phyloP scores from a whole-genome alignment of 1,140 invertebrate species.

The Agrypnia vestita region DNA sequence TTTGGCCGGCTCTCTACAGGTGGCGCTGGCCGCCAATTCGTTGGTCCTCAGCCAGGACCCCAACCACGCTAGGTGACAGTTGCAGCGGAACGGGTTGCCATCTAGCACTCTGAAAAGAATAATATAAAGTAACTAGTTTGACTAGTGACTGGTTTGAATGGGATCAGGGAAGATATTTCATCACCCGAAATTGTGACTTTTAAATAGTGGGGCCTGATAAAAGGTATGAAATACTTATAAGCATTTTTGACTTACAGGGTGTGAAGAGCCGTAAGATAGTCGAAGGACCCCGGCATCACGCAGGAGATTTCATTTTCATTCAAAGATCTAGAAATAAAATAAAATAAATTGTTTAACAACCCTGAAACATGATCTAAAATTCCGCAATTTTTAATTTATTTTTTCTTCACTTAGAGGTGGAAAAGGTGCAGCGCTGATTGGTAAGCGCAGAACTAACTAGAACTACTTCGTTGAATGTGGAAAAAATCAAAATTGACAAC shows the following conservation, averaged over 20 bases:
- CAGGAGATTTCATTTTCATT: slow-evolving; percentile 95
- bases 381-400: no score
- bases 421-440: no score
- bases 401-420: no score
- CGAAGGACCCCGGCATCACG: slow-evolving; percentile 95
- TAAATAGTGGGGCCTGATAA: background rate
- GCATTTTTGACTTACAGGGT: slow-evolving; percentile 85
- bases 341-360: background rate
- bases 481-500: no score
- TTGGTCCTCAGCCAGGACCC: slow-evolving; percentile 90
- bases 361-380: no score
- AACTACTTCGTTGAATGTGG: no score
- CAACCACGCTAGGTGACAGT: slow-evolving; percentile 96
- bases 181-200: no score
- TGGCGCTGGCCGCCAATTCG: slow-evolving; percentile 80
- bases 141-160: no score
- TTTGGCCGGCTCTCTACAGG: slow-evolving; percentile 84
- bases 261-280: slow-evolving; percentile 85
- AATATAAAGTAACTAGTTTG: no score
- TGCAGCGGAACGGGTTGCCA: slow-evolving; percentile 95
- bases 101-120: slow-evolving; percentile 83
- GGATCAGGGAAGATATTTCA: no score
- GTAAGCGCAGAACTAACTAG: no score
- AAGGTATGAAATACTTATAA: background rate
- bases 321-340: slow-evolving; percentile 78